A percentile compares a stretch with the other conserved stretches of the same genome.
Conservation (phyloP, 2,113 vertebrate genomes). For the Plectropomus leopardus region DNA sequence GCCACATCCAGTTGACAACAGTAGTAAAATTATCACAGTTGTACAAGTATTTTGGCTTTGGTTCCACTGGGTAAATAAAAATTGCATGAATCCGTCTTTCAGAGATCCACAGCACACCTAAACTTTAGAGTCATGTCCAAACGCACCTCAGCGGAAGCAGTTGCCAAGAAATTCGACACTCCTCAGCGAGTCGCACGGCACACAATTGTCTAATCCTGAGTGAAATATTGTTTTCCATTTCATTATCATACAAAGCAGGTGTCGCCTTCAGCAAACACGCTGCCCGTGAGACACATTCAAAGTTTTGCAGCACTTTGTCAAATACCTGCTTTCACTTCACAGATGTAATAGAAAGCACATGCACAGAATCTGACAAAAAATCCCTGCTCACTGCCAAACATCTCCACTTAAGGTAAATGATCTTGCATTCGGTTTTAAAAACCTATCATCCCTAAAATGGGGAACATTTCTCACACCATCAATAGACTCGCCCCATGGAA, state of each 20-base stretch:
- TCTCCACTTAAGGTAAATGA: constrained; percentile 34
- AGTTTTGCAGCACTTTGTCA: constrained; percentile 45
- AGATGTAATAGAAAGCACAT: constrained; percentile 14
- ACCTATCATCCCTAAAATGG: constrained; percentile 29
- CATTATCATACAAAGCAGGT: constrained; percentile 65
- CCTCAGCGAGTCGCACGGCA: constrained; percentile 13
- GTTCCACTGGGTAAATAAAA: constrained; percentile 22
- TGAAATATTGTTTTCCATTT: constrained; percentile 56
- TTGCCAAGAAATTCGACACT: constrained; percentile 39
- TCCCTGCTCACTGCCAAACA: constrained; percentile 19
- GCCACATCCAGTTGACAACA: constrained; percentile 1
- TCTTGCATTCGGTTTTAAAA: constrained; percentile 33
- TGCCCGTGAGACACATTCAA: constrained; percentile 28
- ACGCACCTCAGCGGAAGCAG: constrained; percentile 13
- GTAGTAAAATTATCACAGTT: neutral
- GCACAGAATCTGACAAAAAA: constrained; percentile 23
- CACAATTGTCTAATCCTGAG: constrained; percentile 62
- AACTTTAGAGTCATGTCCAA: constrained; percentile 1
- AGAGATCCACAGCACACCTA: neutral
- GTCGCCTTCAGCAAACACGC: constrained; percentile 37
- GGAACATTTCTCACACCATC: constrained; percentile 33
- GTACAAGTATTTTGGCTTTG: neutral
- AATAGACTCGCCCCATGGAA: constrained; percentile 34
- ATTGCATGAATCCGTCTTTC: constrained; percentile 5
- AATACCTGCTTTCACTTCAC: constrained; percentile 23